Conservation (phyloP, 2,797 vertebrate species). For the Neosalanx taihuensis region DNA sequence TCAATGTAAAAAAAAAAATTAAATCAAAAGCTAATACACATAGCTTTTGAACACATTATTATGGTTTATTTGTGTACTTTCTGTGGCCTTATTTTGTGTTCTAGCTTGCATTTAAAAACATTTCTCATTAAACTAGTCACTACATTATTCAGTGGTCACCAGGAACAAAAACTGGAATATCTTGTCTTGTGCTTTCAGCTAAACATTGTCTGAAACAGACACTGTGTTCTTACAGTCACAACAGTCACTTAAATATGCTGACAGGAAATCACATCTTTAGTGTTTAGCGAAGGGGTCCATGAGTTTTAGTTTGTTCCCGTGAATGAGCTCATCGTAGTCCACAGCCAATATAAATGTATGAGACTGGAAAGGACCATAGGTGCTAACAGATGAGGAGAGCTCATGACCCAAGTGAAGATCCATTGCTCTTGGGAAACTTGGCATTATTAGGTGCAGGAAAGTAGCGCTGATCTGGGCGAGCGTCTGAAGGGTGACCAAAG, state of each 20-base stretch:
- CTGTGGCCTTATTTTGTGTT: slow-evolving; percentile 4
- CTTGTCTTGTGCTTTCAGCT: slow-evolving; percentile 7
- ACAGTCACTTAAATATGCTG: slow-evolving; percentile 2
- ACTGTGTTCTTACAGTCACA: background rate
- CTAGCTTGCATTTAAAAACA: slow-evolving; percentile 6
- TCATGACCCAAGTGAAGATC: slow-evolving; percentile 61
- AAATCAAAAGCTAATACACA: background rate
- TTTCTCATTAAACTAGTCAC: slow-evolving; percentile 16
- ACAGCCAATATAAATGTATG: background rate
- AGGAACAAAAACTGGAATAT: background rate
- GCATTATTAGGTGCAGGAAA: slow-evolving; percentile 48
- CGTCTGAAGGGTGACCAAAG: slow-evolving; percentile 63
- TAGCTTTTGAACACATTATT: background rate
- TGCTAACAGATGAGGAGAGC: slow-evolving; percentile 4
- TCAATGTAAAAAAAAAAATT: background rate
- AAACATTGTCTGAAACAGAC: slow-evolving; percentile 15
- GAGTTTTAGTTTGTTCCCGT: slow-evolving; percentile 6
- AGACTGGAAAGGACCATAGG: background rate
- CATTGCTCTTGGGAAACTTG: slow-evolving; percentile 70
- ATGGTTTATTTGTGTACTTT: slow-evolving; percentile 1
- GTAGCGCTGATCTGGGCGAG: slow-evolving; percentile 53
- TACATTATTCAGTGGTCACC: background rate
- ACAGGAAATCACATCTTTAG: slow-evolving; percentile 15
- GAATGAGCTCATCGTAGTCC: slow-evolving; percentile 12
- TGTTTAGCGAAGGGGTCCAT: background rate